Base-by-base conservation (phyloP, 2,888 invertebrate genomes). In the Napeogenes inachia region DNA sequence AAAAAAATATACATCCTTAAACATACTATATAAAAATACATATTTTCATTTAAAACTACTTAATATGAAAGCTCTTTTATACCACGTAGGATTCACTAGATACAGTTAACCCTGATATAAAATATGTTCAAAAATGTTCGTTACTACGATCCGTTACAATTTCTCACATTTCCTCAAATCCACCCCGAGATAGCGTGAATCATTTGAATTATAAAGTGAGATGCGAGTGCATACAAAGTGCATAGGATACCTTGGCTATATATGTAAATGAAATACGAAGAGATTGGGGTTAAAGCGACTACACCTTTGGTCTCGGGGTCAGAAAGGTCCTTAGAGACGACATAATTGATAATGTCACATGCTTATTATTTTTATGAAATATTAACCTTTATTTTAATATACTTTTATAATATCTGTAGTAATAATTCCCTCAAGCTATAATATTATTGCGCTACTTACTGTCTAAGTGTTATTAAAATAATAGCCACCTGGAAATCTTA, bases 131-230 rank as follows among this genome's bases (percentile, higher is more conserved):
- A 62, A 61, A 62, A 63, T 60, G 55, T 70, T 65, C 67, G 69
- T 74, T 78, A 78, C 30, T 30, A 82, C 73, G 84, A 81, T 79
- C 86, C 89, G 89, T 89, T 89, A 88, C 77, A 82, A 83, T 80
- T 88, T 89, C 89, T 84, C 89, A 89, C 89, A 87, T 86, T 86
- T 84, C 80, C 82, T 78, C 74, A 75, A 80, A 81, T 80, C 77
- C 78, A 78, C 76, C 75, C 74, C 73, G 78, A 75, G 74, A 78
- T 79, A 76, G 75, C 75, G 77, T 73, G 81, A 78, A 83, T 84
- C 80, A 89, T 89, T 87, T 89, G 84, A 89, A 89, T 90, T 87
- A 88, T 88, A 87, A 88, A 89, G 88, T 84, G 82, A 80, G 79
- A 81, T 80, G 78, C 75, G 85, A 87, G 83, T 87, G 90, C 89